Evolutionary conservation across 2,888 invertebrate genomes (phyloP).

Genomic region (Mellilla xanthometata): DNA sequence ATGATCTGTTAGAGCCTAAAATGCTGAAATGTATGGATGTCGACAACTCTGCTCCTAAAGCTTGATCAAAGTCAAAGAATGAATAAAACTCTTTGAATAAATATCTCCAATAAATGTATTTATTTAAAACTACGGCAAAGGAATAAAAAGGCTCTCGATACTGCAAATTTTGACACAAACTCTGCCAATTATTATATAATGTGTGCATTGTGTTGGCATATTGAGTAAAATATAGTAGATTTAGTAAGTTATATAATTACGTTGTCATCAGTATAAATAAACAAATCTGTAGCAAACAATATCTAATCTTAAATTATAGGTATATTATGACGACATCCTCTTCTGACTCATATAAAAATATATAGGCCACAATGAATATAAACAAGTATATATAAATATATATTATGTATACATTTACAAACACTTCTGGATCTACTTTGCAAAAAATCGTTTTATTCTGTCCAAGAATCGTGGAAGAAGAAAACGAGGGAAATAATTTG

Average conservation of each 20-base stretch:
- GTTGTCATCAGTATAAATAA: constrained; percentile 5
- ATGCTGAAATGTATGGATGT: constrained; percentile 32
- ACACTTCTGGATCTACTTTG: constrained; percentile 75
- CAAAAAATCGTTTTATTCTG: constrained; percentile 34
- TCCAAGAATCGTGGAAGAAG: constrained; percentile 30
- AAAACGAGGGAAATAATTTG: constrained; percentile 35
- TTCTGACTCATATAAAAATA: constrained; percentile 10
- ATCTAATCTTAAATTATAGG: too few species aligned
- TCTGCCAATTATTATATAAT: constrained; percentile 53
- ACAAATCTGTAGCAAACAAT: constrained; percentile 15
- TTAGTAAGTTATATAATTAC: constrained; percentile 33
- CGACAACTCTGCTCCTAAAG: constrained; percentile 22
- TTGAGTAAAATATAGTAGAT: constrained; percentile 36
- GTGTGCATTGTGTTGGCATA: constrained; percentile 81
- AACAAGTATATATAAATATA: constrained; percentile 11
- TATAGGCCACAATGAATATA: too few species aligned
- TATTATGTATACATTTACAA: constrained; percentile 51
- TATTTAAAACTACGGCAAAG: constrained; percentile 24
- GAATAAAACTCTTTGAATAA: neutral
- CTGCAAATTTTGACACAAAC: constrained; percentile 18
- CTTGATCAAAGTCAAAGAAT: neutral
- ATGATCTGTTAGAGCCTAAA: constrained; percentile 22
- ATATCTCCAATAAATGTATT: constrained; percentile 14
- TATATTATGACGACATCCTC: constrained; percentile 49
- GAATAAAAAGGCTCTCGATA: constrained; percentile 16